Evolutionary conservation across 2,888 invertebrate species (phyloP).

Genomic region (Smittia aterrima): DNA sequence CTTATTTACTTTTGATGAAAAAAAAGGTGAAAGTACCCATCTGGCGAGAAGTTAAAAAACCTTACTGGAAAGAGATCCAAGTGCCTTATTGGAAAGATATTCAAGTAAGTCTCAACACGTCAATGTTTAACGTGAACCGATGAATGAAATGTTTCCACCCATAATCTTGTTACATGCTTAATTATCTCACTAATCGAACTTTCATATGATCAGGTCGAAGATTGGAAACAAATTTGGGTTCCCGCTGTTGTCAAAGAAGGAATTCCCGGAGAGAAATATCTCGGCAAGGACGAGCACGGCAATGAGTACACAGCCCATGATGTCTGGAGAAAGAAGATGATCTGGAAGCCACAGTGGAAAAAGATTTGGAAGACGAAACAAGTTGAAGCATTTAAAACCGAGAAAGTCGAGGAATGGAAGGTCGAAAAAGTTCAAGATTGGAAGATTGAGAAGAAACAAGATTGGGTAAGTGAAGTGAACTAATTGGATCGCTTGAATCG

Average conservation of each 20-base stretch:
- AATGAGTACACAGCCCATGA: constrained; percentile 69
- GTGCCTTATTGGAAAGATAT: constrained; percentile 61
- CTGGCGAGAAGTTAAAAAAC: constrained; percentile 57
- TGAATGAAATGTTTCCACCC: too few relatives aligned
- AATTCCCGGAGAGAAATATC: constrained; percentile 62
- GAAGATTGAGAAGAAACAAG: constrained; percentile 67
- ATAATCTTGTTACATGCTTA: too few relatives aligned
- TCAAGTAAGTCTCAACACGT: constrained; percentile 52
- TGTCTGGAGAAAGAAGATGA: constrained; percentile 66
- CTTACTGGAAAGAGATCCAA: constrained; percentile 49
- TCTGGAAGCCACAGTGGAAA: constrained; percentile 70
- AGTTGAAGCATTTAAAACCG: constrained; percentile 54
- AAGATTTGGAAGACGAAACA: constrained; percentile 58
- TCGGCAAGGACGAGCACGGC: constrained; percentile 64
- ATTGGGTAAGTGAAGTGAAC: constrained; percentile 53
- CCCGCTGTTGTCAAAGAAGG: constrained; percentile 60
- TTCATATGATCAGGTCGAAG: constrained; percentile 18
- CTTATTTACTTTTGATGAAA: constrained; percentile 46
- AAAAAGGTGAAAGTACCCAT: constrained; percentile 64
- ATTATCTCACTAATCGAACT: neutral
- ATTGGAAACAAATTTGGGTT: constrained; percentile 62
- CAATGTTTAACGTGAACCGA: neutral
- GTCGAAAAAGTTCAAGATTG: constrained; percentile 69
- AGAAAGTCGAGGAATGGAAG: constrained; percentile 67
- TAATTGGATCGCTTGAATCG: neutral